These are phyloP conservation scores for Polypedilum vanderplanki DNA, from an alignment of 1,140 invertebrate species.

Conservation along the genomic window DNA sequence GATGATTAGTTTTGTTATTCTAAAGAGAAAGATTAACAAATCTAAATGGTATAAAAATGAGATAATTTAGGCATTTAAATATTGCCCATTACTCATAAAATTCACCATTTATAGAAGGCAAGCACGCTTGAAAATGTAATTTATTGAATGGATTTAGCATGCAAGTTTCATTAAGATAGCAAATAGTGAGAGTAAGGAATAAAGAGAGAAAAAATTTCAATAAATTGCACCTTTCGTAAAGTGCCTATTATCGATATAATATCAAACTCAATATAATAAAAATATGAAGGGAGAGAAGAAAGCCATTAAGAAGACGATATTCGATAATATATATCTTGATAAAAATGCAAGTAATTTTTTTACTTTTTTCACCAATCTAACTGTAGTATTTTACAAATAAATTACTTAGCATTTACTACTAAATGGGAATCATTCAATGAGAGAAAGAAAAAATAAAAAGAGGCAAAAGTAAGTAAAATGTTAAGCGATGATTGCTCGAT, in stretches of 20 bases:
- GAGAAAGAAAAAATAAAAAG: background rate
- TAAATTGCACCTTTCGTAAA: conserved; percentile 1
- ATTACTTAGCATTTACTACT: background rate
- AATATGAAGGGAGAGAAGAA: background rate
- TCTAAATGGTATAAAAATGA: too few relatives aligned
- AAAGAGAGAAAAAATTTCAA: conserved; percentile 2
- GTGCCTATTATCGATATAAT: conserved; percentile 12
- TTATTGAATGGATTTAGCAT: too few relatives aligned
- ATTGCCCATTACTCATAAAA: too few relatives aligned
- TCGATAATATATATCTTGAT: background rate
- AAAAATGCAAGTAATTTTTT: too few relatives aligned
- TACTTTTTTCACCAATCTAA: background rate
- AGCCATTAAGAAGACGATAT: conserved; percentile 17
- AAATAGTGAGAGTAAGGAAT: background rate
- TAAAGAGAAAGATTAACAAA: too few relatives aligned
- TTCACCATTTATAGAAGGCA: too few relatives aligned
- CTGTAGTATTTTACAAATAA: background rate
- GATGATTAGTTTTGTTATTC: too few relatives aligned
- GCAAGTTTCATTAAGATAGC: too few relatives aligned
- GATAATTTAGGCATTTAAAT: too few relatives aligned
- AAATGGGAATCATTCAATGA: background rate
- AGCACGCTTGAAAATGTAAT: too few relatives aligned
- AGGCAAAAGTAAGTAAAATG: background rate
- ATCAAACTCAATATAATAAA: background rate
- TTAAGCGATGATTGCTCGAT: background rate